Percentiles rank a stretch among this genome's conserved stretches.
Evolutionary conservation across 2,797 vertebrate genomes (phyloP).

Genomic region (Megaceryle alcyon): DNA sequence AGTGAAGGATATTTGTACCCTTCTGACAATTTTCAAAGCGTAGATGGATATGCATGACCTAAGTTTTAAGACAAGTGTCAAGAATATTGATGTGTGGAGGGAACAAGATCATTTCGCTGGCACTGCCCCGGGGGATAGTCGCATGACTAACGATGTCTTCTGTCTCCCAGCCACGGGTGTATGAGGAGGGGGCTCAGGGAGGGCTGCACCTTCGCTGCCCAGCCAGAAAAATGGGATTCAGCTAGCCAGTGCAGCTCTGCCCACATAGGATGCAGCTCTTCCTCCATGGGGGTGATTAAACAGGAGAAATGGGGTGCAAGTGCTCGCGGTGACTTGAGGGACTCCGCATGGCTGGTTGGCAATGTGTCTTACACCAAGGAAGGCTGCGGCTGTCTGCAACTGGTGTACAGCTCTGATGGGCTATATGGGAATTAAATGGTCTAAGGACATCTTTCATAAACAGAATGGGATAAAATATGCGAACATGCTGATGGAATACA

Average conservation of each 20-base stretch:
- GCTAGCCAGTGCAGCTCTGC: conserved; percentile 11
- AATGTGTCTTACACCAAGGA: not conserved
- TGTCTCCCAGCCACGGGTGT: not conserved
- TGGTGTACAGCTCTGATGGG: not conserved
- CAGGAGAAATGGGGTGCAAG: not conserved
- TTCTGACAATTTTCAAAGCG: conserved; percentile 73
- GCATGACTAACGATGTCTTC: conserved; percentile 66
- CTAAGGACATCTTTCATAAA: not conserved
- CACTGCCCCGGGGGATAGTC: conserved; percentile 6
- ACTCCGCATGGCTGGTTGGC: not conserved
- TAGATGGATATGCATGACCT: conserved; percentile 79
- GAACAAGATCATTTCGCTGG: conserved; percentile 65
- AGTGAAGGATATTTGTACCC: conserved; percentile 72
- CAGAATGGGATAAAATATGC: not conserved
- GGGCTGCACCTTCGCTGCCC: not conserved
- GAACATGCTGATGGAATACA: not conserved
- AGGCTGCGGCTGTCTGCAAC: not conserved
- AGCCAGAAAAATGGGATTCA: not conserved
- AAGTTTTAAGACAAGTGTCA: conserved; percentile 79
- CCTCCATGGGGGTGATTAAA: not conserved
- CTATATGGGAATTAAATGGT: not conserved
- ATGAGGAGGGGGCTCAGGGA: not conserved
- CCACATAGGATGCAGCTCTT: not conserved
- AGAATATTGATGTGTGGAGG: conserved; percentile 77
- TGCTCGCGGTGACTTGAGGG: not conserved